These are phyloP conservation scores for Calameuta idolon DNA, from an alignment of 2,888 invertebrate species.

Conservation along the genomic window DNA sequence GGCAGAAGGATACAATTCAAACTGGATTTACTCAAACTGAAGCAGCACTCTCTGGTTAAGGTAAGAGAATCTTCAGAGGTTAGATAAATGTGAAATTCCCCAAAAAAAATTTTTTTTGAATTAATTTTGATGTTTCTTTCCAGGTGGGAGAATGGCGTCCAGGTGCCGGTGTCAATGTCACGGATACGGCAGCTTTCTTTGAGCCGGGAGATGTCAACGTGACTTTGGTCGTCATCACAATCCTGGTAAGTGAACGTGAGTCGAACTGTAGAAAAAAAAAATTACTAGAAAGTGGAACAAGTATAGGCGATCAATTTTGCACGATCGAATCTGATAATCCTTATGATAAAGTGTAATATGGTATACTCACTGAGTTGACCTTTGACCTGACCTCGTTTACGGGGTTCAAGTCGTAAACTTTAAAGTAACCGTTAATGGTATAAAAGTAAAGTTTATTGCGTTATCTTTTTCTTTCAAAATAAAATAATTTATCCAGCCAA, in stretches of 20 bases:
- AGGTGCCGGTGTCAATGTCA: slow-evolving; percentile 76
- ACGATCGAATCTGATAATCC: neutral
- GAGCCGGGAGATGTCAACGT: slow-evolving; percentile 80
- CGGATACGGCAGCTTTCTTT: slow-evolving; percentile 78
- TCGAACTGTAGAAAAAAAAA: neutral
- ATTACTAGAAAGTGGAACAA: neutral
- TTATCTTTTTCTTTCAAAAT: neutral
- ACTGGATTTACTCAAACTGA: slow-evolving; percentile 80
- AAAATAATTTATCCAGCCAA: neutral
- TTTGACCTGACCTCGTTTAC: neutral
- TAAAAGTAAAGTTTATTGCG: neutral
- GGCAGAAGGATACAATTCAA: slow-evolving; percentile 81
- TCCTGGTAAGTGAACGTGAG: slow-evolving; percentile 72
- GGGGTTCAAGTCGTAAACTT: neutral
- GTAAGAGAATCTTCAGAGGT: slow-evolving; percentile 34
- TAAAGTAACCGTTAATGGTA: neutral
- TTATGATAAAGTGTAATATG: neutral
- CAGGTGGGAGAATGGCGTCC: slow-evolving; percentile 81
- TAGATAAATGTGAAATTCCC: neutral
- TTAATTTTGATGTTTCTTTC: neutral
- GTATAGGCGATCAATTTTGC: neutral
- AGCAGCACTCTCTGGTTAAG: slow-evolving; percentile 79
- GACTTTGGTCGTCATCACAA: slow-evolving; percentile 81
- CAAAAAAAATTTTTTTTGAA: neutral
- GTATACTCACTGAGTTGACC: neutral